Evolutionary conservation across 1,140 invertebrate species (phyloP).

Genomic region (Hyphantria cunea): DNA sequence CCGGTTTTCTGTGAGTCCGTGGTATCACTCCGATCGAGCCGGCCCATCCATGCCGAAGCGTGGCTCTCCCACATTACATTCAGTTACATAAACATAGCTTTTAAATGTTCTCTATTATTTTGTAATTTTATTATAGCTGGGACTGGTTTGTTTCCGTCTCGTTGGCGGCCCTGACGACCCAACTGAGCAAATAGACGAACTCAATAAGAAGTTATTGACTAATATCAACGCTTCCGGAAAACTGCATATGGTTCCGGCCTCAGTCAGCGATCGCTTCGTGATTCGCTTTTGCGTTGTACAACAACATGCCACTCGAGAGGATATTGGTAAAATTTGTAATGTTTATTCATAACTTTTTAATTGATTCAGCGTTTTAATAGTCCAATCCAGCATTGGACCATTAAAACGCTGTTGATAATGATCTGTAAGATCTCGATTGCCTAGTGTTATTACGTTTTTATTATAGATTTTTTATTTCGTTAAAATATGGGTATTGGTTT

Average conservation of each 20-base stretch:
- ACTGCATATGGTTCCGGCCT: slow-evolving; percentile 98
- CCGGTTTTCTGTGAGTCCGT: no score
- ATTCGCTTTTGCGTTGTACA: slow-evolving; percentile 98
- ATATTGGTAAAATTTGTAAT: slow-evolving; percentile 86
- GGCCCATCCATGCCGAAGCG: no score
- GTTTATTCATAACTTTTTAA: background rate
- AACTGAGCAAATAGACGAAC: slow-evolving; percentile 78
- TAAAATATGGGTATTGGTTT: no score
- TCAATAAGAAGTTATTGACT: slow-evolving; percentile 97
- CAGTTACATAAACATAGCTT: no score
- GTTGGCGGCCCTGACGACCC: slow-evolving; percentile 88
- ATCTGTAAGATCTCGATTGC: background rate
- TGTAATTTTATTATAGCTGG: slow-evolving; percentile 82
- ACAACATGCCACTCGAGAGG: slow-evolving; percentile 93
- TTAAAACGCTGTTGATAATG: background rate
- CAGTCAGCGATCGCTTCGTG: slow-evolving; percentile 93
- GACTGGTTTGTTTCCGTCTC: slow-evolving; percentile 92
- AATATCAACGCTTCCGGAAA: slow-evolving; percentile 98
- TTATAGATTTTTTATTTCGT: background rate
- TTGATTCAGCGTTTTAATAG: no score
- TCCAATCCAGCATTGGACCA: no score
- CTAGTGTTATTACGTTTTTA: background rate
- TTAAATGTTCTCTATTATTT: no score
- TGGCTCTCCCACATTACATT: no score
- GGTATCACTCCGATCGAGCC: no score